Evolutionary conservation across 64 coral and sea anemone genomes (phyloP), one percentile per base, ranked within the genome.

Genomic region (Actinia tenebrosa): DNA sequence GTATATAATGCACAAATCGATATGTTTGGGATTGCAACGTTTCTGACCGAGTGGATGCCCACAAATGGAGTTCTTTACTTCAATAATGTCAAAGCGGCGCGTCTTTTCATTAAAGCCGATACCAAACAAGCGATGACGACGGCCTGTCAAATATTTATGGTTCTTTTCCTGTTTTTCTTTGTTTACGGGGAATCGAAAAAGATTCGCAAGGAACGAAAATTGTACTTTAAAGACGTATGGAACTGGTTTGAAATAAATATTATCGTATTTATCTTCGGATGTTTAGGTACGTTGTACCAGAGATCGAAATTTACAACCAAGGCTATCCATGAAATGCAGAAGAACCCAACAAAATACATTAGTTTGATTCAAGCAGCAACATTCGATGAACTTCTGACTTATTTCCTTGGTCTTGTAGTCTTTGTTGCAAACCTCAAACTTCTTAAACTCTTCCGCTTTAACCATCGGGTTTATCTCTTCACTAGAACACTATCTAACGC

Each of bases 371-470:
- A 87, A 72, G 88, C 86, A 2, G 92, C 88, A 42, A 88, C 88
- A 54, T 93, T 87, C 84, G 94, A 97, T 80, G 94, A 97, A 44
- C 60, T 93, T 85, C 82, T 97, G 63, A 92, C 84, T 2, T 97
- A 93, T 17, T 88, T 93, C 17, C 60, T 93, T 13, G 94, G 88
- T 20, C 86, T 84, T 83, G 26, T 97, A 59, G 94, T 97, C 19
- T 97, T 97, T 79, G 86, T 97, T 82, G 94, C 94, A 37, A 97
- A 97, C 43, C 45, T 97, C 10, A 97, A 97, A 45, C 84, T 97
- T 42, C 72, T 97, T 19, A 97, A 97, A 66, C 83, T 97, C 15
- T 92, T 92, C 16, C 84, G 88, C 19, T 97, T 97, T 43, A 97
- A 97, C 60, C 94, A 97, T 45, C 88, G 94, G 20, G 89, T 97